Evolutionary conservation across 2,888 invertebrate genomes (phyloP), one percentile per base, ranked within the genome.

Genomic region (Diarsia brunnea): DNA sequence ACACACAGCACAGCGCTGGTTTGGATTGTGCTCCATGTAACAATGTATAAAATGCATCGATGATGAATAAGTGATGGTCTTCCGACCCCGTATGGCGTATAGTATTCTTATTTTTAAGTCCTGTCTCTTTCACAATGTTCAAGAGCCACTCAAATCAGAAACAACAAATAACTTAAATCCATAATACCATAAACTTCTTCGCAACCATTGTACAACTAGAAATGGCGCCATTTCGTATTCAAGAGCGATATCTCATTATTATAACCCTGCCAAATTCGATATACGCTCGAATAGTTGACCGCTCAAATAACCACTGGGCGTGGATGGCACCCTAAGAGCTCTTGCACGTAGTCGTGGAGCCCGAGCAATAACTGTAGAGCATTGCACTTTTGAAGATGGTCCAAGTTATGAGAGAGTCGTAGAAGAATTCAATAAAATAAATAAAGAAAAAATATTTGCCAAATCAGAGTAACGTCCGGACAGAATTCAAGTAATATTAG

Each of bases 301-400:
- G 80, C 81, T 89, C 85, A 84, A 85, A 89, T 90, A 89, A 75
- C 88, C 86, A 85, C 88, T 87, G 84, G 78, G 79, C 83, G 81
- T 86, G 86, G 89, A 85, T 81, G 85, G 78, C 78, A 77, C 81
- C 84, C 79, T 88, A 88, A 88, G 86, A 88, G 86, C 87, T 90
- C 87, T 85, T 45, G 84, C 83, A 84, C 80, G 85, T 81, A 78
- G 89, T 70, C 85, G 88, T 86, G 86, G 82, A 89, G 83, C 60
- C 87, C 86, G 83, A 81, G 64, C 77, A 87, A 84, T 87, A 85
- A 85, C 78, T 88, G 88, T 84, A 84, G 91, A 90, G 87, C 91
- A 82, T 90, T 92, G 92, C 91, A 90, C 92, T 92, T 87, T 84
- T 68, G 60, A 27, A 19, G 24, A 11, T 75, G 81, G 87, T 65